These are phyloP conservation scores for Catostomus latipinnis DNA, from an alignment of 2,797 vertebrate genomes.

Conservation along the genomic window DNA sequence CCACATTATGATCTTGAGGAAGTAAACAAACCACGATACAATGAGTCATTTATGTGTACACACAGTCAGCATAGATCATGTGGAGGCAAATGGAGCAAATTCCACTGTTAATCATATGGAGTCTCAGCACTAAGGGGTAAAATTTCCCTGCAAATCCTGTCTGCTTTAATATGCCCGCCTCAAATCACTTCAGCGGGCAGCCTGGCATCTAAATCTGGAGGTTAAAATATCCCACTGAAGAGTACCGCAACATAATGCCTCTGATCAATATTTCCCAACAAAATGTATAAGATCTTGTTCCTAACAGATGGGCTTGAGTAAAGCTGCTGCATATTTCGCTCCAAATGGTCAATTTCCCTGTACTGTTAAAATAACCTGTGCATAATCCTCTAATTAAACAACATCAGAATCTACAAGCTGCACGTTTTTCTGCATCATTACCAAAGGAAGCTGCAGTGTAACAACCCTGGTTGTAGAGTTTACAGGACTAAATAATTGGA, in stretches of 20 bases:
- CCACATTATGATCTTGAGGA: background rate
- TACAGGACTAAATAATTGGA: constrained; percentile 8
- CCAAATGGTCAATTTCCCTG: too few relatives aligned
- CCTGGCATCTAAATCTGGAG: constrained; percentile 36
- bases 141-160: constrained; percentile 66
- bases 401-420: background rate
- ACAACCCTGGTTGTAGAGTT: constrained; percentile 9
- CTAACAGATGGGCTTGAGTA: too few relatives aligned
- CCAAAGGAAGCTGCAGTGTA: background rate
- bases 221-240: constrained; percentile 56
- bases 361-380: too few relatives aligned
- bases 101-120: constrained; percentile 69
- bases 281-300: background rate
- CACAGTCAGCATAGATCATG: background rate
- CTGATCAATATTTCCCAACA: constrained; percentile 8
- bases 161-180: constrained; percentile 76
- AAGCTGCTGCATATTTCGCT: too few relatives aligned
- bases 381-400: background rate
- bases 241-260: constrained; percentile 24
- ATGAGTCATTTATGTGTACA: constrained; percentile 4
- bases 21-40: background rate
- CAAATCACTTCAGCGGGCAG: constrained; percentile 63
- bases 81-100: constrained; percentile 59
- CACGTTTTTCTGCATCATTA: background rate
- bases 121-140: constrained; percentile 63